Conservation (phyloP, 2,113 vertebrate species). For the Pandion haliaetus region DNA sequence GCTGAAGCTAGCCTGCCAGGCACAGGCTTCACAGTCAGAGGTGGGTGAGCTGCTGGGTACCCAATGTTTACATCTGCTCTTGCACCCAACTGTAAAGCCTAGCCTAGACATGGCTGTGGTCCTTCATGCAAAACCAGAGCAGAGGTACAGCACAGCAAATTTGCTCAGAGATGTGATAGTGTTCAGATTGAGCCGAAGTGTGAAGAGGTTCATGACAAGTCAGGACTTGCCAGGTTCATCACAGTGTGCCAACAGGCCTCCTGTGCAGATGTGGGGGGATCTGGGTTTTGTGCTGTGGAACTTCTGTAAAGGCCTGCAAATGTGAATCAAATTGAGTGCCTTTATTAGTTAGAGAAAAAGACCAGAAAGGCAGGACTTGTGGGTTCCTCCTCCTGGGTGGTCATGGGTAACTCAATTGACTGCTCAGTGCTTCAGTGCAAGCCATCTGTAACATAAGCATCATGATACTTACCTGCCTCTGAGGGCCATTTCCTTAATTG, state of each 20-base stretch:
- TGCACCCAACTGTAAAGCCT: neutral
- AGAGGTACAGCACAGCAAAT: neutral
- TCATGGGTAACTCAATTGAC: neutral
- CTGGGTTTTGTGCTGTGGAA: neutral
- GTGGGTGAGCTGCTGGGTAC: neutral
- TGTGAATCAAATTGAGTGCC: neutral
- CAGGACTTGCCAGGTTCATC: neutral
- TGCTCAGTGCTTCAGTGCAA: neutral
- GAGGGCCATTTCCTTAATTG: slow-evolving; percentile 54
- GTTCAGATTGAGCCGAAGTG: neutral
- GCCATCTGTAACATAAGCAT: neutral
- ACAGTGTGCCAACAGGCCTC: neutral
- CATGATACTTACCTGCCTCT: slow-evolving; percentile 31
- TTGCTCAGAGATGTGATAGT: neutral
- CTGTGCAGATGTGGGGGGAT: neutral
- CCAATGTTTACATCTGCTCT: neutral
- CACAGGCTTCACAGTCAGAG: fast-evolving
- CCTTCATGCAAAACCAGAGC: neutral
- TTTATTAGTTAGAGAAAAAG: neutral
- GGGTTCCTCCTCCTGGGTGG: neutral
- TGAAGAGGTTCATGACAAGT: neutral
- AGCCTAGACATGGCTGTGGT: fast-evolving
- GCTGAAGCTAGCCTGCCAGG: neutral
- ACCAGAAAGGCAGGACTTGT: neutral
- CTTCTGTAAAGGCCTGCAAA: neutral